Evolutionary conservation across 2,888 invertebrate genomes (phyloP).

Genomic region (Portevinia maculata): DNA sequence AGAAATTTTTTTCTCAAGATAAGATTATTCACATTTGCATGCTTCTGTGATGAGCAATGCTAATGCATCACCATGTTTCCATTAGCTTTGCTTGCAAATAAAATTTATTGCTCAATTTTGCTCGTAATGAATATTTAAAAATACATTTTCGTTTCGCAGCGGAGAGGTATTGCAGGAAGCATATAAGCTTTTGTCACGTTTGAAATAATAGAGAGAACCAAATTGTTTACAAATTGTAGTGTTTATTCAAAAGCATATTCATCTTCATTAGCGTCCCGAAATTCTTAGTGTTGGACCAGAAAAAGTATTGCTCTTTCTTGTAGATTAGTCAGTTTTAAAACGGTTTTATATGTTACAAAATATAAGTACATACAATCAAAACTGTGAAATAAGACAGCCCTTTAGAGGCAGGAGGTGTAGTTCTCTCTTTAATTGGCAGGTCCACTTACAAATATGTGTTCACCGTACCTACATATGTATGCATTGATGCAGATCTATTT

Average conservation of each 20-base stretch:
- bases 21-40: conserved; percentile 17
- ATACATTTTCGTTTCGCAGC: conserved; percentile 32
- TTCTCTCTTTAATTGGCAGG: no score
- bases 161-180: neutral
- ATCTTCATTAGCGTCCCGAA: no score
- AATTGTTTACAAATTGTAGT: neutral
- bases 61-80: conserved; percentile 41
- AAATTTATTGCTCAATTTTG: conserved; percentile 45
- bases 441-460: no score
- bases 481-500: no score
- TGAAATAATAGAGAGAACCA: neutral
- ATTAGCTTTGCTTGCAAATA: conserved; percentile 37
- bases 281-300: no score
- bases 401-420: no score
- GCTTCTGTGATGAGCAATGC: conserved; percentile 37
- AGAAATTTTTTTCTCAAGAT: neutral
- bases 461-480: no score
- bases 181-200: neutral
- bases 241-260: neutral
- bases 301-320: no score
- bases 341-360: no score
- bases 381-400: no score
- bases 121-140: conserved; percentile 41
- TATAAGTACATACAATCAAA: no score
- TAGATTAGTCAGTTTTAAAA: no score